These are phyloP conservation scores for Sebastes flavidus DNA, from an alignment of 2,797 vertebrate species.

Conservation along the genomic window DNA sequence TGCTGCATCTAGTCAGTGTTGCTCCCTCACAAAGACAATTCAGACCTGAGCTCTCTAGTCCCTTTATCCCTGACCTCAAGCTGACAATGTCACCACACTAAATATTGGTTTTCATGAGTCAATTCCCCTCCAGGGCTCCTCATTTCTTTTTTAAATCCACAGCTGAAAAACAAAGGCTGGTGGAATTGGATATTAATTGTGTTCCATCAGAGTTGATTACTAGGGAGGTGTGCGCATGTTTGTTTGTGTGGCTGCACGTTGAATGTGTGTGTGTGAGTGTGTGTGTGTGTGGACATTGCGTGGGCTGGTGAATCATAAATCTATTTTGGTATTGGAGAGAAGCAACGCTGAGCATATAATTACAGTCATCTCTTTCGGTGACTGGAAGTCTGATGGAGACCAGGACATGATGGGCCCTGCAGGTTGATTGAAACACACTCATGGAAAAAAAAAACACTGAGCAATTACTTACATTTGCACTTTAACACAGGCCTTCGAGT, in stretches of 20 bases:
- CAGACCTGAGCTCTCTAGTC: conserved; percentile 1
- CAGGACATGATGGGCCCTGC: conserved; percentile 39
- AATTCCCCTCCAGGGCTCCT: conserved; percentile 34
- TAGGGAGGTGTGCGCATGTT: conserved; percentile 45
- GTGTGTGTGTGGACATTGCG: conserved; percentile 50
- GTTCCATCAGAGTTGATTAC: conserved; percentile 76
- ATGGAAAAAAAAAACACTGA: not conserved
- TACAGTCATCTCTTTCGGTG: conserved; percentile 70
- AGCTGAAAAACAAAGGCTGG: conserved; percentile 55
- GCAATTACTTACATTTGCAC: conserved; percentile 7
- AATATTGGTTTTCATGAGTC: conserved; percentile 63
- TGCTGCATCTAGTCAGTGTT: not conserved
- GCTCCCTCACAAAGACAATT: not conserved
- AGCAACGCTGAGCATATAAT: conserved; percentile 73
- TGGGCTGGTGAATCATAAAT: conserved; percentile 78
- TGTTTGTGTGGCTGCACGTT: conserved; percentile 18
- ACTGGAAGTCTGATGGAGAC: conserved; percentile 53
- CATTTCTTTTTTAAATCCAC: conserved; percentile 64
- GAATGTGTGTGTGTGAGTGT: conserved; percentile 43
- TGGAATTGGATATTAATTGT: conserved; percentile 80
- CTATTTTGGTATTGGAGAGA: conserved; percentile 76
- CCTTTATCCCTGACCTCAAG: conserved; percentile 36
- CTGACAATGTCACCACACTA: conserved; percentile 42
- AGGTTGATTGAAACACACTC: conserved; percentile 42
- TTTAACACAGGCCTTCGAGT: not conserved